These are phyloP conservation scores for Acropora yongei DNA, from an alignment of 64 coral and sea anemone genomes.

Conservation along the genomic window DNA sequence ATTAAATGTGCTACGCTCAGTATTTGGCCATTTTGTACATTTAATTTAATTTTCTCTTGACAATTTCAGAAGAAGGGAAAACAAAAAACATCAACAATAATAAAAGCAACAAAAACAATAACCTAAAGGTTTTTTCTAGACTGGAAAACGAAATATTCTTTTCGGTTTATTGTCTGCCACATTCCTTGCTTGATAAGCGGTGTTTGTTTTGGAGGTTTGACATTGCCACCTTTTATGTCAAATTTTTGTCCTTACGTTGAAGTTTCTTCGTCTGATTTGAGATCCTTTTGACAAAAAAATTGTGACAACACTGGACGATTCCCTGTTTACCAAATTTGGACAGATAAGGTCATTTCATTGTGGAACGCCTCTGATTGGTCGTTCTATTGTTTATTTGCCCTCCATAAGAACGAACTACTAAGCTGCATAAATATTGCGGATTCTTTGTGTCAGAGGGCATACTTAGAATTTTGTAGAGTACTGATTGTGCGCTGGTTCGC, in stretches of 20 bases:
- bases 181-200: neutral
- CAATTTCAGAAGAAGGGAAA: too few relatives aligned
- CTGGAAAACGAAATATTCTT: neutral
- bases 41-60: too few relatives aligned
- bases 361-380: conserved; percentile 28
- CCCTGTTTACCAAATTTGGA: conserved; percentile 53
- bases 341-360: neutral
- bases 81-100: too few relatives aligned
- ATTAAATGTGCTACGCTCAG: too few relatives aligned
- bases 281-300: too few relatives aligned
- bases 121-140: too few relatives aligned
- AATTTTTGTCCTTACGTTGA: neutral
- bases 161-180: neutral
- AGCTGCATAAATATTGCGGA: conserved; percentile 26
- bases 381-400: conserved; percentile 49
- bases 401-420: neutral
- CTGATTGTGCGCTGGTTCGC: neutral
- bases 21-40: too few relatives aligned
- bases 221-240: neutral
- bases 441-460: neutral
- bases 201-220: conserved; percentile 2
- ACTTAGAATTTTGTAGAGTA: neutral
- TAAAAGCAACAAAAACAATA: too few relatives aligned
- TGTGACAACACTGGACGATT: neutral
- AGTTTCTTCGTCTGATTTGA: too few relatives aligned